phyloP scores from a whole-genome alignment of 2,888 invertebrate species.

The Synanthedon myopaeformis region DNA sequence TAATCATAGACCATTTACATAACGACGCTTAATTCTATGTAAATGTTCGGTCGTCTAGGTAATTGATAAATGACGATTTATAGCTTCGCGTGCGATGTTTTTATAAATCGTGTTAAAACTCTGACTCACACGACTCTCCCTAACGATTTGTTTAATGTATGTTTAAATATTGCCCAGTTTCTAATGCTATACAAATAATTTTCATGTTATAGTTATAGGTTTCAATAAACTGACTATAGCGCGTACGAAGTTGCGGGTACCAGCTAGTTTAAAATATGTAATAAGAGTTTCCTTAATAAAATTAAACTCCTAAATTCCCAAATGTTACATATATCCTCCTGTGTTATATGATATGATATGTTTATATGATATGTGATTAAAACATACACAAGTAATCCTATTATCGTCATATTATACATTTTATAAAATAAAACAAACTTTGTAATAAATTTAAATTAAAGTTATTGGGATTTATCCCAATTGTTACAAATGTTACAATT shows the following conservation, averaged over 20 bases:
- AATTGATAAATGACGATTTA: slow-evolving; percentile 37
- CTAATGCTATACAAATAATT: slow-evolving; percentile 24
- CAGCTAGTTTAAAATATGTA: neutral
- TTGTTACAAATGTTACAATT: too few species aligned
- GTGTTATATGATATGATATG: too few species aligned
- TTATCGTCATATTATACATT: too few species aligned
- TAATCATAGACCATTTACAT: slow-evolving; percentile 34
- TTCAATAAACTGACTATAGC: too few species aligned
- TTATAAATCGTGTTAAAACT: slow-evolving; percentile 39
- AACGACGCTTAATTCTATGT: slow-evolving; percentile 39
- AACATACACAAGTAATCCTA: too few species aligned
- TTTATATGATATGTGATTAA: too few species aligned
- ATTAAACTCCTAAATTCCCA: too few species aligned
- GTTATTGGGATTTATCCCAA: too few species aligned
- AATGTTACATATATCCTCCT: too few species aligned
- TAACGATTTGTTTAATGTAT: slow-evolving; percentile 48
- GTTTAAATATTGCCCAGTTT: slow-evolving; percentile 34
- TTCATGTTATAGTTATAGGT: slow-evolving; percentile 5
- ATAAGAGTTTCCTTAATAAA: neutral
- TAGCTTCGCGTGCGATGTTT: slow-evolving; percentile 52
- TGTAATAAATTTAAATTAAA: too few species aligned
- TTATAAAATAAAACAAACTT: too few species aligned
- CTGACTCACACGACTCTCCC: slow-evolving; percentile 32
- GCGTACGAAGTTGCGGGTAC: neutral
- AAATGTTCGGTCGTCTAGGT: slow-evolving; percentile 33